Base-by-base conservation (phyloP, 30 jellyfish, hydroid and myxozoan genomes). In the Hydractinia echinata region DNA sequence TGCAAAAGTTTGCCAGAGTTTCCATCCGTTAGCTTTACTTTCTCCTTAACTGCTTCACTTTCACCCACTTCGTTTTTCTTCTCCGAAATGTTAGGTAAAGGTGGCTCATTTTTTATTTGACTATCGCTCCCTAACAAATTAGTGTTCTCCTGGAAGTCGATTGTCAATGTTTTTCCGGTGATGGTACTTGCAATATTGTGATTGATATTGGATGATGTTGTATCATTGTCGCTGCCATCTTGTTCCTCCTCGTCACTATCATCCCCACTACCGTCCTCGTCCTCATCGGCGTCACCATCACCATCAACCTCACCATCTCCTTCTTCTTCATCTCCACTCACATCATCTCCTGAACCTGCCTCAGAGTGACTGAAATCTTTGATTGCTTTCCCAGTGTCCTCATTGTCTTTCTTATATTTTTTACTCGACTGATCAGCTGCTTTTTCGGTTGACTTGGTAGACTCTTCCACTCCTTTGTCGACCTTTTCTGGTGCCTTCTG, bases 101-200 rank as follows among this genome's bases (percentile, higher is more conserved):
- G 19, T 64, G 74, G 39, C 39, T 64, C 74, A 0, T 51, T 64
- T 64, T 64, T 64, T 13, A 7, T 51, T 64, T 64, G 51, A 64
- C 6, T 51, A 44, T 64, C 74, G 74, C 39, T 64, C 9, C 74
- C 74, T n/a, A 64, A 51, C 10, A n/a, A n/a, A 13, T 51, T 51
- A 1, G 74, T 64, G 39, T 64, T 64, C 39, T 64, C 74, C 39
- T 64, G 74, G 74, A 64, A 64, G 7, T n/a, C 74, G 4, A 64
- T 51, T 0, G 74, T 64, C 39, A 64, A 51, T 7, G 74, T 51
- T 64, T 64, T 64, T 13, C 74, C 74, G 7, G 74, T n/a, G 19
- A 64, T n/a, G 19, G 74, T 64, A 13, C 74, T 64, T 9, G 74
- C 74, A 6, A 64, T 64, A 51, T 64, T 64, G 39, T 13, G 74